phyloP scores from a whole-genome alignment of 2,888 invertebrate species.

The Drosophila colorata region DNA sequence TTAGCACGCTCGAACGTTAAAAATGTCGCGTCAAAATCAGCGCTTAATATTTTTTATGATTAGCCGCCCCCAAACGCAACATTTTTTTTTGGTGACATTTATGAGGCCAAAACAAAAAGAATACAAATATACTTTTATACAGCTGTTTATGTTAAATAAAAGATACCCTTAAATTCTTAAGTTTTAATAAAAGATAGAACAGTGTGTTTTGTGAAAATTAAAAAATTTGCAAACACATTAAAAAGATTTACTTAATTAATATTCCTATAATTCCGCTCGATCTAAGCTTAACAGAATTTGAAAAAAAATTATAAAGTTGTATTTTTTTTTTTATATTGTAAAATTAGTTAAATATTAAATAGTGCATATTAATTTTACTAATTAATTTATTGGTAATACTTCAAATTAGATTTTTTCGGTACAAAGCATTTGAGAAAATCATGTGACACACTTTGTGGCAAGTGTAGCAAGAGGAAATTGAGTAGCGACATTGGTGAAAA shows the following conservation, averaged over 20 bases:
- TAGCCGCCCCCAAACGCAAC: slow-evolving; percentile 47
- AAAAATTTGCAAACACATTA: too few relatives aligned
- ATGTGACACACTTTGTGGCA: background rate
- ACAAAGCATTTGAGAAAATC: background rate
- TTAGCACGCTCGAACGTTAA: slow-evolving; percentile 80
- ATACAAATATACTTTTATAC: slow-evolving; percentile 4
- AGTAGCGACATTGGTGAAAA: slow-evolving; percentile 28
- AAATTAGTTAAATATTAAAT: background rate
- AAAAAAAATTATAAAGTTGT: too few relatives aligned
- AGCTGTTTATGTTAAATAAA: background rate
- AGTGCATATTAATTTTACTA: too few relatives aligned
- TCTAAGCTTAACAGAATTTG: too few relatives aligned
- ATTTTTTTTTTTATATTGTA: background rate
- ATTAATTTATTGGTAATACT: too few relatives aligned
- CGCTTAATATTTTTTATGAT: slow-evolving; percentile 79
- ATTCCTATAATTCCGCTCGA: too few relatives aligned
- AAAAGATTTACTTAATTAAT: too few relatives aligned
- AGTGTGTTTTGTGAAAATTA: too few relatives aligned
- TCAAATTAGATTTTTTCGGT: background rate
- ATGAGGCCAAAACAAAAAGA: slow-evolving; percentile 56
- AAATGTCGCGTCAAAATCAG: slow-evolving; percentile 80
- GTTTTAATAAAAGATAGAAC: background rate
- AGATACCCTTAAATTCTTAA: slow-evolving; percentile 5
- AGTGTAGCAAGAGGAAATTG: slow-evolving; percentile 12
- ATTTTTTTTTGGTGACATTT: slow-evolving; percentile 59